Conservation (phyloP, 2,797 vertebrate species). For the Phataginus tetradactyla region DNA sequence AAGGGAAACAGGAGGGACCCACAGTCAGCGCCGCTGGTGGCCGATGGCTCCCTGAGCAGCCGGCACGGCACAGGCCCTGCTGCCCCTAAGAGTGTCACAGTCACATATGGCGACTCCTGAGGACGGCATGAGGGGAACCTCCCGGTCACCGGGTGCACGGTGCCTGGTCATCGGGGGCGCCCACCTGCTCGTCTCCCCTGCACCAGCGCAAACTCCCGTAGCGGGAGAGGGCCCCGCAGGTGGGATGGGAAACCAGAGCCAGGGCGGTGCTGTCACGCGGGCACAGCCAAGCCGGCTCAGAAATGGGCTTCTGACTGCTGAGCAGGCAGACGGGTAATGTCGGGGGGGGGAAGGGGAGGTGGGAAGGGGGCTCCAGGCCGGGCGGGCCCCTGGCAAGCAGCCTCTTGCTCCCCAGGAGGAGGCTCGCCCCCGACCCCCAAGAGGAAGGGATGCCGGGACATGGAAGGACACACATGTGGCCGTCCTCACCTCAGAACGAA, state of each 20-base stretch:
- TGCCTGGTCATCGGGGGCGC: neutral
- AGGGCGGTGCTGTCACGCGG: no score
- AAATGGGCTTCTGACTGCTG: neutral
- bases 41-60: no score
- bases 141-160: neutral
- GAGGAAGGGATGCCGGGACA: neutral
- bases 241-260: neutral
- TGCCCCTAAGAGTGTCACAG: no score
- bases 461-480: no score
- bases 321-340: neutral
- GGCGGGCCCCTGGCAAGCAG: no score
- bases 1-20: slow-evolving; percentile 62
- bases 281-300: neutral
- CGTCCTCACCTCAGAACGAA: neutral
- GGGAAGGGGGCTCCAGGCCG: neutral
- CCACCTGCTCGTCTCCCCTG: neutral
- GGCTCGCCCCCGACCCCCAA: neutral
- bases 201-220: neutral
- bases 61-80: no score
- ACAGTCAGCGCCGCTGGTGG: no score
- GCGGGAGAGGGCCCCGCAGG: no score
- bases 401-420: neutral
- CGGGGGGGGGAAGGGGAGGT: neutral
- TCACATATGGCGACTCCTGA: no score
- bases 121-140: neutral